Conservation (phyloP, 2,113 vertebrate genomes). For the Campylomormyrus numenius region DNA sequence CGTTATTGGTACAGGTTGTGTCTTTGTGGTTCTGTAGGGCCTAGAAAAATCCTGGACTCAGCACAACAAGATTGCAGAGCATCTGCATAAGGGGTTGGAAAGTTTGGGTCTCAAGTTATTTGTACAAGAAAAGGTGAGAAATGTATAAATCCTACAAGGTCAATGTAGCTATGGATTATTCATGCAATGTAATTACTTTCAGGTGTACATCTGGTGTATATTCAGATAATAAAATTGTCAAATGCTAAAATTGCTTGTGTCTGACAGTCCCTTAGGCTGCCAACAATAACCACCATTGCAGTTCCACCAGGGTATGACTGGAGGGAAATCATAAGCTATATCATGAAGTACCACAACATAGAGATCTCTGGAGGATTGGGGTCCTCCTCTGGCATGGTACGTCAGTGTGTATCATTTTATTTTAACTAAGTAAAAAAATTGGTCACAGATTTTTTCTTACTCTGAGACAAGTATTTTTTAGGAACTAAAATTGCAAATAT, state of each 20-base stretch:
- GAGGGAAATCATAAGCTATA: constrained; percentile 69
- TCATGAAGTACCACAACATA: constrained; percentile 72
- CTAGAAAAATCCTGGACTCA: constrained; percentile 76
- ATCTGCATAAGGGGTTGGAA: constrained; percentile 68
- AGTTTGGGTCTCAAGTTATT: constrained; percentile 82
- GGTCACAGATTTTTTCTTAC: neutral
- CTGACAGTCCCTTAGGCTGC: constrained; percentile 68
- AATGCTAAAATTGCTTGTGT: neutral
- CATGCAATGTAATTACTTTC: neutral
- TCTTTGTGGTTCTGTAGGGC: constrained; percentile 57
- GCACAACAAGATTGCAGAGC: constrained; percentile 63
- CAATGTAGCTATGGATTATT: neutral
- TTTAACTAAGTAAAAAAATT: neutral
- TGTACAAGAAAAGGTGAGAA: constrained; percentile 71
- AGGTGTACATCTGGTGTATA: neutral
- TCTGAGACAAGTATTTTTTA: neutral
- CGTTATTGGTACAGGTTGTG: neutral
- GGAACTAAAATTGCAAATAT: neutral
- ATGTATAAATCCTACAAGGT: neutral
- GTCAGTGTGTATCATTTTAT: neutral
- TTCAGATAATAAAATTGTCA: neutral
- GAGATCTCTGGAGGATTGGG: constrained; percentile 87
- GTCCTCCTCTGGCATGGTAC: constrained; percentile 76
- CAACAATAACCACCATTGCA: constrained; percentile 77
- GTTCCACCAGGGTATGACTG: constrained; percentile 77